These are phyloP conservation scores for Knipowitschia caucasica DNA, from an alignment of 2,797 vertebrate genomes.

Conservation along the genomic window DNA sequence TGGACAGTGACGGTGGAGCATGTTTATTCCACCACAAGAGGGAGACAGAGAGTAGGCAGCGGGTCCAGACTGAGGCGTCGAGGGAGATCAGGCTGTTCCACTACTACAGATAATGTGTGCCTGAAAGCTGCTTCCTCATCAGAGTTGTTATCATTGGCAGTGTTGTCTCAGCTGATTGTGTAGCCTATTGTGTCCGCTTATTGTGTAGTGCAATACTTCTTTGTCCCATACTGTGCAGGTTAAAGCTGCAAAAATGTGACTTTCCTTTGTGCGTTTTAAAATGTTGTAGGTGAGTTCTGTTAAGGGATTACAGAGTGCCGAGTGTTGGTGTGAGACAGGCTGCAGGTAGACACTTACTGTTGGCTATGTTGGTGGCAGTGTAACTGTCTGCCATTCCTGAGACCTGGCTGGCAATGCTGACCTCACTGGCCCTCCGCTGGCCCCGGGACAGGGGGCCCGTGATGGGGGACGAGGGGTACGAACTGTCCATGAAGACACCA, in stretches of 20 bases:
- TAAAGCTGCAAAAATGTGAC: no score
- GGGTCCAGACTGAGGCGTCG: not conserved
- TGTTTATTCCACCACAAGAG: conserved; percentile 10
- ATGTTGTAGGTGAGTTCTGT: no score
- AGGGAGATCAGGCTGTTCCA: no score
- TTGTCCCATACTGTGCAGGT: no score
- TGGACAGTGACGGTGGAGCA: conserved; percentile 55
- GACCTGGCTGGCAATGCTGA: conserved; percentile 98
- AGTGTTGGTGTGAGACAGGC: conserved; percentile 57
- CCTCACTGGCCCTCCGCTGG: conserved; percentile 93
- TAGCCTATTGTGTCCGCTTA: no score
- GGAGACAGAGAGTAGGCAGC: conserved; percentile 8
- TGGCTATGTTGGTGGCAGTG: conserved; percentile 92
- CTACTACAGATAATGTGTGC: no score
- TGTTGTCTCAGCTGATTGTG: no score
- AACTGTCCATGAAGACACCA: conserved; percentile 90
- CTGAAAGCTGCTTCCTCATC: no score
- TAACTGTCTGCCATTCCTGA: conserved; percentile 98
- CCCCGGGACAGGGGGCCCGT: conserved; percentile 83
- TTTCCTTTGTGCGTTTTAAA: no score
- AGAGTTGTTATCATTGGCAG: no score
- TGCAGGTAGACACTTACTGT: conserved; percentile 86
- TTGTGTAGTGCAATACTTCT: no score
- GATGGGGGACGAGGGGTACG: conserved; percentile 87
- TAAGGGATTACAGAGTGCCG: conserved; percentile 22